Evolutionary conservation across 1,140 invertebrate genomes (phyloP), one percentile per base, ranked within the genome.

Genomic region (Neelides sp.): DNA sequence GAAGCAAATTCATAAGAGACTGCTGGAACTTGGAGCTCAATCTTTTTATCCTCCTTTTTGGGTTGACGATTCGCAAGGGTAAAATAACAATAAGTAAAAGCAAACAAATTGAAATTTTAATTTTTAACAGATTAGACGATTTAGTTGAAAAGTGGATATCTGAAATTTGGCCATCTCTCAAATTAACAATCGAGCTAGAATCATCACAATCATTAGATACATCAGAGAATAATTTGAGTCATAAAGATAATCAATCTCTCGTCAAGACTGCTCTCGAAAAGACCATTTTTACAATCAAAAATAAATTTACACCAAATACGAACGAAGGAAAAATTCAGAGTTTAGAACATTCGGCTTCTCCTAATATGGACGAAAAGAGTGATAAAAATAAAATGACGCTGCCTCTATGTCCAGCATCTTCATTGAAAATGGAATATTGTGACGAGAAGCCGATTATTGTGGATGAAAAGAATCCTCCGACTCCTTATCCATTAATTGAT

Each of bases 61-160:
- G 67, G 75, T 69, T 36, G 74, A 77, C 66, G 75, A 77, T 66
- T 73, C 69, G 43, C 68, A 69, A 20, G 73, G 72, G 67, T 71
- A 62, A 46, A 28, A n/a, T 34, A 34, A 30, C 13, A 10, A 10
- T 43, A 23, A 23, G 4, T 35, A 26, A 3, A 22, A 7, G 13
- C 30, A 8, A 20, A 28, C 34, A 12, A 27, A 45, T 22, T 40
- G 19, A 20, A 26, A 0, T 46, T 32, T 27, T 12, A 50, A 43
- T 39, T 35, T 52, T 46, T 43, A n/a, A 17, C 36, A 71, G 72
- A 4, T 58, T 73, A 42, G 73, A 75, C 52, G 55, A 65, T 30
- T 68, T 67, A 30, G 70, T 70, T 20, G 73, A 76, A 42, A 69
- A 71, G 3, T 76, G 73, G 73, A 68, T 74, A 27, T 66, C 73